Conservation (phyloP, 2,888 invertebrate genomes). For the Disparrhopalites patrizii region DNA sequence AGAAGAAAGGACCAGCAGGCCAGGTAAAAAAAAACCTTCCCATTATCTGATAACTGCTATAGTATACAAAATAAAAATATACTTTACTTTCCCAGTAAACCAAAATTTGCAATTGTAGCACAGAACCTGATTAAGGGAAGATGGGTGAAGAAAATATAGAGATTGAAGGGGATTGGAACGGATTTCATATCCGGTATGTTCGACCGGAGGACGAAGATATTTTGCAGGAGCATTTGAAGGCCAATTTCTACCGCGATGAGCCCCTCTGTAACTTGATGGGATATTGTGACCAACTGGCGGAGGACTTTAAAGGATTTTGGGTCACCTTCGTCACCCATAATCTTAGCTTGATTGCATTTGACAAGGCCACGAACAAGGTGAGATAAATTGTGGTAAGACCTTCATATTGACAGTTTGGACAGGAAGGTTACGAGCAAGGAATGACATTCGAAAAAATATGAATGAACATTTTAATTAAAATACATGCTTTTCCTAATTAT, state of each 20-base stretch:
- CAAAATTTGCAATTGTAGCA: not conserved
- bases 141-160: too few relatives aligned
- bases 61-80: too few relatives aligned
- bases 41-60: not conserved
- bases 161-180: conserved; percentile 23
- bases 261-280: conserved; percentile 13
- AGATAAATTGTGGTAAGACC: not conserved
- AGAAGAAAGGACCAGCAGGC: too few relatives aligned
- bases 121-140: too few relatives aligned
- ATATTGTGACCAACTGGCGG: conserved; percentile 10
- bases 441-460: too few relatives aligned
- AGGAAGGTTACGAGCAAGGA: not conserved
- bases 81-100: too few relatives aligned
- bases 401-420: too few relatives aligned
- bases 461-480: not conserved
- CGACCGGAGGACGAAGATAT: not conserved
- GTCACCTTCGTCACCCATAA: not conserved
- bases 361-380: conserved; percentile 25
- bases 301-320: conserved; percentile 16
- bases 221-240: conserved; percentile 6
- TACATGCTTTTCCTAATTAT: too few relatives aligned
- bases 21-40: too few relatives aligned
- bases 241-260: conserved; percentile 14
- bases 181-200: not conserved
- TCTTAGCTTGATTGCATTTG: conserved; percentile 21